Conservation (phyloP, 2,113 vertebrate species). For the Osmerus mordax region DNA sequence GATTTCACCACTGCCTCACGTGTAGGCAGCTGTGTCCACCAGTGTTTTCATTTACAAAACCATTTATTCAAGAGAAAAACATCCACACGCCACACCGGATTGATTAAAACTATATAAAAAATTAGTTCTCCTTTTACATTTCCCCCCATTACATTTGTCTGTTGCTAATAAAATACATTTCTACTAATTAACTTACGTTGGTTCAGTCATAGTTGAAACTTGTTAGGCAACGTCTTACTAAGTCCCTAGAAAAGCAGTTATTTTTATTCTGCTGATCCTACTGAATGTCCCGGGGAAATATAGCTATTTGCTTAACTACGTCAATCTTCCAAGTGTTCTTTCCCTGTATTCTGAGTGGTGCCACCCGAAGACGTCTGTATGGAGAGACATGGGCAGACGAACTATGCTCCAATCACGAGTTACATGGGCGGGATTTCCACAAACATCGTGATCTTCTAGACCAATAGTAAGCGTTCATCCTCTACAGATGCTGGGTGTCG, state of each 20-base stretch:
- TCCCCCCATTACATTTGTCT: no score
- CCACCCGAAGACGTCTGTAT: constrained; percentile 48
- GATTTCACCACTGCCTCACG: no score
- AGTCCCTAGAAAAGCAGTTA: background rate
- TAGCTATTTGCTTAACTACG: background rate
- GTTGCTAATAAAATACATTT: background rate
- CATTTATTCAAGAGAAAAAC: no score
- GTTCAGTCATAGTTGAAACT: constrained; percentile 61
- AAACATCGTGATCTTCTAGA: no score
- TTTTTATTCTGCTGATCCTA: constrained; percentile 14
- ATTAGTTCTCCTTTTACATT: no score
- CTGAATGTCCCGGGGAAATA: background rate
- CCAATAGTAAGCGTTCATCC: no score
- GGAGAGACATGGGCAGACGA: constrained; percentile 74
- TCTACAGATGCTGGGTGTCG: background rate
- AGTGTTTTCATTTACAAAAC: no score
- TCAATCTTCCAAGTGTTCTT: background rate
- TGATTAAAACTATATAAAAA: no score
- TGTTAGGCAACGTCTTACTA: background rate
- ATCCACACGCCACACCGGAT: no score
- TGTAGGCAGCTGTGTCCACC: no score
- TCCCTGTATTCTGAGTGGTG: constrained; percentile 35
- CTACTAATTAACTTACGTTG: constrained; percentile 65
- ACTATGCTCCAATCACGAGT: constrained; percentile 50
- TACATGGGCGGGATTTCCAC: constrained; percentile 14